phyloP scores from a whole-genome alignment of 2,888 invertebrate genomes.

The Scaptomyza parva region DNA sequence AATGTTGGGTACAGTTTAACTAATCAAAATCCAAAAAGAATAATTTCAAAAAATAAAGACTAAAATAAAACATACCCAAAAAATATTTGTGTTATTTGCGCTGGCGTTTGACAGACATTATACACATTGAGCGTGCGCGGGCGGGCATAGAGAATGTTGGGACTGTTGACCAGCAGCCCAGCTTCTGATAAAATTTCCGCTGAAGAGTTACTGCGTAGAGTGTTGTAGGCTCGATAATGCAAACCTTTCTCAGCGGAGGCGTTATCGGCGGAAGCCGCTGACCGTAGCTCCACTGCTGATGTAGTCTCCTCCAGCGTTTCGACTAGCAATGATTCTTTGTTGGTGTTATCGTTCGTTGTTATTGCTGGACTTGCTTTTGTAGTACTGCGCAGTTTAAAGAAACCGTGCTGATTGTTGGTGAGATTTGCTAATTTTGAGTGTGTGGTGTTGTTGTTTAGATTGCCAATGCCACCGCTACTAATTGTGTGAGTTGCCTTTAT shows the following conservation, averaged over 20 bases:
- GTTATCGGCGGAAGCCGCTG: conserved; percentile 25
- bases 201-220: conserved; percentile 80
- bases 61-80: conserved; percentile 82
- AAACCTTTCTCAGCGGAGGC: background rate
- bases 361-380: conserved; percentile 28
- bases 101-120: conserved; percentile 82
- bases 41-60: conserved; percentile 7
- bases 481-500: conserved; percentile 42
- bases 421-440: conserved; percentile 48
- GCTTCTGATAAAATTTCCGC: conserved; percentile 73
- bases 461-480: conserved; percentile 30
- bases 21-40: background rate
- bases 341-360: conserved; percentile 34
- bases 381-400: conserved; percentile 45
- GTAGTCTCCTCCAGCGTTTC: conserved; percentile 62
- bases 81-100: conserved; percentile 83
- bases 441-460: conserved; percentile 22
- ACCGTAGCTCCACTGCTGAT: conserved; percentile 68
- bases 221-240: conserved; percentile 57
- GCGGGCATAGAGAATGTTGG: conserved; percentile 68
- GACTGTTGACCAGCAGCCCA: conserved; percentile 40
- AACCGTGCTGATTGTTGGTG: conserved; percentile 45
- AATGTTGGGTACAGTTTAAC: background rate
- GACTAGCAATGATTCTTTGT: conserved; percentile 40
- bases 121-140: conserved; percentile 84